Conservation (phyloP, 2,797 vertebrate genomes). For the Jordanella pulchra region DNA sequence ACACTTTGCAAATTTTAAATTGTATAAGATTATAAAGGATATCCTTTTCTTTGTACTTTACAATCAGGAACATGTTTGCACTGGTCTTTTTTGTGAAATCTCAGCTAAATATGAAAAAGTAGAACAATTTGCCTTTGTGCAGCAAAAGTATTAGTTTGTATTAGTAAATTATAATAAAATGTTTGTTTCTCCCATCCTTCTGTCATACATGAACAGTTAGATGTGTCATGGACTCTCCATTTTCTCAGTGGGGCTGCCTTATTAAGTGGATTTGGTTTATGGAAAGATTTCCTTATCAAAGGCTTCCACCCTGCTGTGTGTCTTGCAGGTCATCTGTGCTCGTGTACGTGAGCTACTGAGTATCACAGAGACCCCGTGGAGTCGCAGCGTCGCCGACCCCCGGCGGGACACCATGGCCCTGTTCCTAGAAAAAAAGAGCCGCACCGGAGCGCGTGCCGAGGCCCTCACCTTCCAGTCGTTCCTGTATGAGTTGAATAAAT, state of each 20-base stretch:
- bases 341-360: constrained; percentile 81
- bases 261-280: constrained; percentile 37
- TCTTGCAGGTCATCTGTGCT: constrained; percentile 84
- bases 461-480: constrained; percentile 80
- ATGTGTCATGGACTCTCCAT: constrained; percentile 7
- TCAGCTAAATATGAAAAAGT: neutral
- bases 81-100: neutral
- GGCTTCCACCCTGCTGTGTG: constrained; percentile 37
- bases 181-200: neutral
- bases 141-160: neutral
- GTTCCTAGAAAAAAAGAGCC: constrained; percentile 87
- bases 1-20: neutral
- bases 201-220: neutral
- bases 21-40: neutral
- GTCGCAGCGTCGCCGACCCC: constrained; percentile 81
- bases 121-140: neutral
- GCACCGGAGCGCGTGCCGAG: constrained; percentile 78
- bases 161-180: neutral
- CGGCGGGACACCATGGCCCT: constrained; percentile 79
- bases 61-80: neutral
- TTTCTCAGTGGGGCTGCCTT: constrained; percentile 15
- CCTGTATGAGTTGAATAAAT: constrained; percentile 22
- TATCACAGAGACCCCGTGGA: constrained; percentile 82
- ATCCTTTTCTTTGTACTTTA: neutral
- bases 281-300: constrained; percentile 45